These are phyloP conservation scores for Microctonus hyperodae DNA, from an alignment of 2,888 invertebrate species.

Conservation along the genomic window DNA sequence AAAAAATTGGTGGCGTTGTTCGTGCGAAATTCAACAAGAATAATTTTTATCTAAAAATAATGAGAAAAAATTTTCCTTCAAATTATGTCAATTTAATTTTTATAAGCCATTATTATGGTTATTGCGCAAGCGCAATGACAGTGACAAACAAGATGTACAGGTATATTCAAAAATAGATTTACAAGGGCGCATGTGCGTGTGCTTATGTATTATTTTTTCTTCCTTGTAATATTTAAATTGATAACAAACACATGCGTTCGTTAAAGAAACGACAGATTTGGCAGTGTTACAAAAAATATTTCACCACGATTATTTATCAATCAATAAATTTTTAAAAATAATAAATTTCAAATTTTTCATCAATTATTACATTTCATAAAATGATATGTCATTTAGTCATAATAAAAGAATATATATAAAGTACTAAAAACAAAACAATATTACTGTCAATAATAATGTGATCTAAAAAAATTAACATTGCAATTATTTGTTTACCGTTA, in stretches of 20 bases:
- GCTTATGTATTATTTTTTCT: slow-evolving; percentile 33
- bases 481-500: background rate
- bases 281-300: background rate
- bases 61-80: too few species aligned
- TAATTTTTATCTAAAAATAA: too few species aligned
- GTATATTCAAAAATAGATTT: slow-evolving; percentile 55
- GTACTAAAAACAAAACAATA: background rate
- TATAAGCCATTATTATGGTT: too few species aligned
- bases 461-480: background rate
- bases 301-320: background rate
- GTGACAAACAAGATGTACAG: slow-evolving; percentile 7
- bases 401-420: background rate
- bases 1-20: too few species aligned
- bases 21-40: too few species aligned
- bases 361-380: too few species aligned
- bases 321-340: background rate
- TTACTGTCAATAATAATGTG: background rate
- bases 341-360: background rate
- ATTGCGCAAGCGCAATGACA: background rate
- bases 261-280: slow-evolving; percentile 1
- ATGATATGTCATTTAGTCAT: background rate
- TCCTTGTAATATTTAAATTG: slow-evolving; percentile 50
- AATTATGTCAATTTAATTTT: too few species aligned
- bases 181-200: background rate
- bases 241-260: slow-evolving; percentile 56